Evolutionary conservation across 2,113 vertebrate genomes (phyloP).

Genomic region (Scopus umbretta): DNA sequence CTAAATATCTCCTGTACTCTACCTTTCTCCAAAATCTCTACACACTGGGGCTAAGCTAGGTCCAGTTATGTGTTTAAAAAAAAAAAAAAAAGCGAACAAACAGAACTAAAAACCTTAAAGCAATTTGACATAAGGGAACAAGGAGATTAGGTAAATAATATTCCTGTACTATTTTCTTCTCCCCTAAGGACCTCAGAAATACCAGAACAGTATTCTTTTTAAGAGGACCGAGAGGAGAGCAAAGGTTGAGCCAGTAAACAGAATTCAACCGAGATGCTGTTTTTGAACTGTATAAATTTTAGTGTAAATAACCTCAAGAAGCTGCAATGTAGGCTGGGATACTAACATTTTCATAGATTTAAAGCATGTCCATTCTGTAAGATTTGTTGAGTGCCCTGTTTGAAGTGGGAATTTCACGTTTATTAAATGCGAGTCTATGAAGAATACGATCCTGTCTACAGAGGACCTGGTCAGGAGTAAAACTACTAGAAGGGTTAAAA

Average conservation of each 20-base stretch:
- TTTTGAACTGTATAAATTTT: not conserved
- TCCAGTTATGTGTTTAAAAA: not conserved
- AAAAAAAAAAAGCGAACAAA: not conserved
- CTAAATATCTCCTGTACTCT: not conserved
- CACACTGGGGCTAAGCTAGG: not conserved
- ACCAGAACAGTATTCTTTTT: not conserved
- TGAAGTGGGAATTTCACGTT: rapidly evolving
- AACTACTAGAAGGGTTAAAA: rapidly evolving
- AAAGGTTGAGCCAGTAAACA: not conserved
- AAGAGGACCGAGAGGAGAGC: not conserved
- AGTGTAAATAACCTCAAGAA: not conserved
- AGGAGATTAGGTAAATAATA: not conserved
- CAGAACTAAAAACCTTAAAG: not conserved
- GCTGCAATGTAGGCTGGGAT: rapidly evolving
- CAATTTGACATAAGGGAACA: not conserved
- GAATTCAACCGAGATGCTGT: not conserved
- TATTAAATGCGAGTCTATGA: rapidly evolving
- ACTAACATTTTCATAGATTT: not conserved
- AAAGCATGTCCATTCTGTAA: not conserved
- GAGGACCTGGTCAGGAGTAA: rapidly evolving
- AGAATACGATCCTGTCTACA: rapidly evolving
- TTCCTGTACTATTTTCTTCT: not conserved
- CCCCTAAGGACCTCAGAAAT: not conserved
- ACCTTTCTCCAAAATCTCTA: not conserved
- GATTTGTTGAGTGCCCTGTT: not conserved